A percentile compares a stretch with the other conserved stretches of the same genome.
phyloP scores from a whole-genome alignment of 2,888 invertebrate species.

The Odontomyia ornata region DNA sequence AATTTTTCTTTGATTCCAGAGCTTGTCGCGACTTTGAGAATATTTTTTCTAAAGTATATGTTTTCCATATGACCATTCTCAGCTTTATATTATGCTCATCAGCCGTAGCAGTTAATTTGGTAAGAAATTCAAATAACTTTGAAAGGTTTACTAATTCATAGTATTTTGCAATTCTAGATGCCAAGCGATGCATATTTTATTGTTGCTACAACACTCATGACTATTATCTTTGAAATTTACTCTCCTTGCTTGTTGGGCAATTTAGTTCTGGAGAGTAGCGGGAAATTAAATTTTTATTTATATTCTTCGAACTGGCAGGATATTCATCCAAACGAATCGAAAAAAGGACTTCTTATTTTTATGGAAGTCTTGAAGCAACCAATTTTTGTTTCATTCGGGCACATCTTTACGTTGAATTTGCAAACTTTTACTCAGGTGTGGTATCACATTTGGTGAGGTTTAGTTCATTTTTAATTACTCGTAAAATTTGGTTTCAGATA shows the following conservation, averaged over 20 bases:
- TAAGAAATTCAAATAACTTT: background rate
- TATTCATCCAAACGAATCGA: background rate
- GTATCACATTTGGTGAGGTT: too few species aligned
- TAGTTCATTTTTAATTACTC: background rate
- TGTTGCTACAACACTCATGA: background rate
- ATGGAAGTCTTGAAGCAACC: background rate
- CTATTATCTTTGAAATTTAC: background rate
- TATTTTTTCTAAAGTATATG: background rate
- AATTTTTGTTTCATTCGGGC: background rate
- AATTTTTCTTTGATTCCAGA: background rate
- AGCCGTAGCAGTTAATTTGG: background rate
- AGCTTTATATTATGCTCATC: background rate
- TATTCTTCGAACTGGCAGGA: background rate
- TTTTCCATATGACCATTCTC: background rate
- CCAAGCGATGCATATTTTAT: background rate
- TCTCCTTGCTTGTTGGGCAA: background rate
- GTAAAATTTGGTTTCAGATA: background rate
- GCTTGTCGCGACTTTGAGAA: background rate
- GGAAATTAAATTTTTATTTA: background rate
- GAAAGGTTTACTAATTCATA: background rate
- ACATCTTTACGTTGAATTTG: background rate
- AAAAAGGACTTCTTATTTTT: background rate
- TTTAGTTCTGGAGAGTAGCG: background rate
- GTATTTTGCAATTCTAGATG: background rate
- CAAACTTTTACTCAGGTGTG: background rate